phyloP scores from a whole-genome alignment of 1,140 invertebrate species.

The Parapsyche elsis region DNA sequence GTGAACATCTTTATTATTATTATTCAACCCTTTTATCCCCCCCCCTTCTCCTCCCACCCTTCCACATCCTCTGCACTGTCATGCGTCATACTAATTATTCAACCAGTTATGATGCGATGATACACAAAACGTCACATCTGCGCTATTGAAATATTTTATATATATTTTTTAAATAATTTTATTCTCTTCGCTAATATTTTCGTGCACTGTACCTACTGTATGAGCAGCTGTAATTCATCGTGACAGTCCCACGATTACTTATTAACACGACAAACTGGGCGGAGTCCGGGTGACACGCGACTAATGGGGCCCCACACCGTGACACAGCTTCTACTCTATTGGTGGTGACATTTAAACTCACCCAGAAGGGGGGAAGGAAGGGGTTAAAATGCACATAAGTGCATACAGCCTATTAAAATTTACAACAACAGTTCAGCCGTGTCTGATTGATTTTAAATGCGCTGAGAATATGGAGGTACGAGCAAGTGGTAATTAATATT shows the following conservation, averaged over 20 bases:
- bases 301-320: not conserved
- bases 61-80: not conserved
- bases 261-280: not conserved
- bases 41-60: no score
- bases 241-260: slow-evolving; percentile 9
- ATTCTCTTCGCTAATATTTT: no score
- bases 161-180: no score
- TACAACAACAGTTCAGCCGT: not conserved
- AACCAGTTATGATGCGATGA: not conserved
- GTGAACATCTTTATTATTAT: slow-evolving; percentile 30
- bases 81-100: slow-evolving; percentile 7
- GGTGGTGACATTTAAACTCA: slow-evolving; percentile 10
- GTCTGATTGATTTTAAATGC: no score
- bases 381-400: not conserved
- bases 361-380: not conserved
- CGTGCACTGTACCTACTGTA: not conserved
- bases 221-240: not conserved
- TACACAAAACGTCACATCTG: not conserved
- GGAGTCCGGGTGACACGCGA: not conserved
- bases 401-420: not conserved
- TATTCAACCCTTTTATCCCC: slow-evolving; percentile 27
- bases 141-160: not conserved
- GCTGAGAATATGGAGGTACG: no score
- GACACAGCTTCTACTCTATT: not conserved
- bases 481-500: no score